Conservation (phyloP, 2,888 invertebrate genomes). For the Drosophila kokeensis region DNA sequence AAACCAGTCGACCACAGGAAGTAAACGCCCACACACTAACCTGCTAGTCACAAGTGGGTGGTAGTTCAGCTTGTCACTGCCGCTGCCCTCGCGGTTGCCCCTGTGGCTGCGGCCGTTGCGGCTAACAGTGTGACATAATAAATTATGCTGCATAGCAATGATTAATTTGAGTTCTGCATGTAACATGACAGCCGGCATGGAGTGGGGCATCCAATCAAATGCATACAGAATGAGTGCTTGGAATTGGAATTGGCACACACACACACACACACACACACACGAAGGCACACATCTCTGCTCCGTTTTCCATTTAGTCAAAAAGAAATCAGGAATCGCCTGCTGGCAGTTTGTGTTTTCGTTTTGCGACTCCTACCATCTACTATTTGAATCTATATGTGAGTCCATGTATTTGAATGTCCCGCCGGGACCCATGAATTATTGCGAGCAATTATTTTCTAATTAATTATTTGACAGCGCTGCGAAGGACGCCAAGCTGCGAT, state of each 20-base stretch:
- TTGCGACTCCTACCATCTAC: constrained; percentile 6
- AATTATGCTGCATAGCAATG: constrained; percentile 79
- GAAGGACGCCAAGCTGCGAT: constrained; percentile 59
- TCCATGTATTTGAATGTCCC: constrained; percentile 48
- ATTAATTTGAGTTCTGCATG: constrained; percentile 76
- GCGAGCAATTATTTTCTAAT: constrained; percentile 81
- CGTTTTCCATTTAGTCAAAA: constrained; percentile 34
- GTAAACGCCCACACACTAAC: constrained; percentile 53
- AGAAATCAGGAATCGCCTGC: constrained; percentile 63
- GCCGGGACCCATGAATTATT: constrained; percentile 74
- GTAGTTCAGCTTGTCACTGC: constrained; percentile 43
- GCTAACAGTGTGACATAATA: constrained; percentile 77
- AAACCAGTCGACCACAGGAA: constrained; percentile 74
- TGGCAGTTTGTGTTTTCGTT: constrained; percentile 48
- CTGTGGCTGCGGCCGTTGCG: constrained; percentile 42
- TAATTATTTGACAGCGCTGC: constrained; percentile 76
- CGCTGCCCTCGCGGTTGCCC: constrained; percentile 6
- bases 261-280: constrained; percentile 7
- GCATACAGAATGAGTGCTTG: constrained; percentile 70
- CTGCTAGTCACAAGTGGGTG: constrained; percentile 18
- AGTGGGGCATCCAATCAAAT: constrained; percentile 67
- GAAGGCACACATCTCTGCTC: constrained; percentile 10
- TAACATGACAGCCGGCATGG: constrained; percentile 64
- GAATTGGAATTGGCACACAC: constrained; percentile 49
- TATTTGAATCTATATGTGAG: constrained; percentile 14